Conservation (phyloP, 2,113 vertebrate genomes). For the Cyanistes caeruleus region DNA sequence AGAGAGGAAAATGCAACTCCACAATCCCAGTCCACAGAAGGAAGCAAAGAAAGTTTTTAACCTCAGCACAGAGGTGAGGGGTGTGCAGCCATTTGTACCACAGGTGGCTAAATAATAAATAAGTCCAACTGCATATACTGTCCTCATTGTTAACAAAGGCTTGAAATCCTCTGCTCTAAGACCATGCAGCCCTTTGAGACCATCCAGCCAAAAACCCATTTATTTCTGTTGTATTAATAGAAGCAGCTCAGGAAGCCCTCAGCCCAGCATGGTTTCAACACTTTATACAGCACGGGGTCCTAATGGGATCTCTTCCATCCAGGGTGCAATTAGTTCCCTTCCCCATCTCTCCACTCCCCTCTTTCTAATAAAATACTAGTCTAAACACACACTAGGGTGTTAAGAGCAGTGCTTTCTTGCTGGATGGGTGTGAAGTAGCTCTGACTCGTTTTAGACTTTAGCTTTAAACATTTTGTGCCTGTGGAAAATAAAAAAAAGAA, state of each 20-base stretch:
- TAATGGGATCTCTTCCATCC: conserved; percentile 36
- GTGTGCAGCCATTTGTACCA: not conserved
- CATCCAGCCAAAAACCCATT: not conserved
- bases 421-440: not conserved
- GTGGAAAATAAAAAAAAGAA: not conserved
- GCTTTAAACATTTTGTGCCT: not conserved
- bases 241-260: conserved; percentile 18
- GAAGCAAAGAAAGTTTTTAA: not conserved
- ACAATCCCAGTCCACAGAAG: not conserved
- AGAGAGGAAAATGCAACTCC: not conserved
- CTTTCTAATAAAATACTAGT: conserved; percentile 24
- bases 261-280: conserved; percentile 35
- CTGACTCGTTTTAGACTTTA: not conserved
- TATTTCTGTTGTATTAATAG: conserved; percentile 45
- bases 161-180: conserved; percentile 20
- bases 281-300: conserved; percentile 40
- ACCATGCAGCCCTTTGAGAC: not conserved
- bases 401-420: conserved; percentile 23
- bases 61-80: not conserved
- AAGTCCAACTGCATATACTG: not conserved
- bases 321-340: conserved; percentile 38
- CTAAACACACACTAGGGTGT: conserved; percentile 32
- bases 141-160: not conserved
- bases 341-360: not conserved
- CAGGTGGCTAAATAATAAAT: not conserved